Base-by-base conservation (phyloP, 2,888 invertebrate species). In the Eupeodes latifasciatus region DNA sequence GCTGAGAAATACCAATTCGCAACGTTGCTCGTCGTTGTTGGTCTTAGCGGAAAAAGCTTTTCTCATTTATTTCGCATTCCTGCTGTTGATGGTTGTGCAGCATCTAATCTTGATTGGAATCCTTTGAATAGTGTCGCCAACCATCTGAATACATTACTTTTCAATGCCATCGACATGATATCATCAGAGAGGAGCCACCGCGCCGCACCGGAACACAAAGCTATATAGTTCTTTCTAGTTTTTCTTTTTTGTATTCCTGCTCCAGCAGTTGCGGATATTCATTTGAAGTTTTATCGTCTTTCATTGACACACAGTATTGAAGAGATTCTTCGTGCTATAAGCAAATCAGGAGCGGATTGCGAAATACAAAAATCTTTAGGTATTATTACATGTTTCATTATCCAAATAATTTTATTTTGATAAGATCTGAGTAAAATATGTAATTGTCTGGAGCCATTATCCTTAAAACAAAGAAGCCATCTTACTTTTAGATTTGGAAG, bases 121-220 rank as follows among this genome's bases (percentile, higher is more conserved):
- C 82, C 86, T 83, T 83, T 86, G 83, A 86, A 84, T 84, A 87
- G 80, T 77, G 84, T 87, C 87, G 83, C 84, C 87, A 87, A 76
- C 84, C 67, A 80, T 80, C 76, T 84, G 87, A 87, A 84, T 87
- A 81, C 72, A 84, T 84, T 87, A 87, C 84, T 79, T 80, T 77
- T 72, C 80, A 72, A 84, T 80, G 62, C 55, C 78, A 76, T 53
- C 76, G 53, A 85, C 78, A 87, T 87, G 87, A 84, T 77, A 76
- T 80, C 87, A 87, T 80, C 87, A 72, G n/a, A 34, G 44, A 34
- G 51, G 64, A 78, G 77, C 40, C 47, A 4, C 69, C 62, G 49
- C 71, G 61, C 40, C 47, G 4, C 69, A 71, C 57, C 71, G 61
- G 40, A 69, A 44, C 12, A 27, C 19, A 27, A 74, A 55, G 47